A percentile compares a stretch with the other conserved stretches of the same genome.
Conservation (phyloP, 2,797 vertebrate species). For the Ceryle rudis region DNA sequence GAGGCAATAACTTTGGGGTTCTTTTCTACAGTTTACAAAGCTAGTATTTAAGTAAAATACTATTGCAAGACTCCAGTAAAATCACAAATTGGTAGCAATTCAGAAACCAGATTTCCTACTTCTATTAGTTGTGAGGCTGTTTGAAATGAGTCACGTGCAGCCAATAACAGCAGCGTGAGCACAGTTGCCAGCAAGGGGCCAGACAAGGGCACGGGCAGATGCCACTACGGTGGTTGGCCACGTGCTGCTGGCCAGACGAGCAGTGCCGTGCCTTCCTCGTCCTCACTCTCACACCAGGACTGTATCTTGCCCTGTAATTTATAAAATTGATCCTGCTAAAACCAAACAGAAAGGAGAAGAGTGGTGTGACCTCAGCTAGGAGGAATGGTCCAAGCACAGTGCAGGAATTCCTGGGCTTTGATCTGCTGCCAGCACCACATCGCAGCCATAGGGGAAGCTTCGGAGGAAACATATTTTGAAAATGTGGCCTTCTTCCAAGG, state of each 20-base stretch:
- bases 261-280: neutral
- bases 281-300: neutral
- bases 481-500: neutral
- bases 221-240: fast-evolving
- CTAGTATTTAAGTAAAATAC: neutral
- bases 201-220: neutral
- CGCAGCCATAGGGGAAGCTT: neutral
- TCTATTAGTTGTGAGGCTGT: neutral
- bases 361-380: neutral
- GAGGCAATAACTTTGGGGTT: neutral
- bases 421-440: fast-evolving
- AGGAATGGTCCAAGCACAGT: neutral
- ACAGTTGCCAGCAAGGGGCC: neutral
- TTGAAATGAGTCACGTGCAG: neutral
- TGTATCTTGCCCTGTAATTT: neutral
- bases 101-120: neutral
- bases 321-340: neutral
- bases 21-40: neutral
- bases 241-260: fast-evolving
- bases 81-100: neutral
- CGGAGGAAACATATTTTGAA: neutral
- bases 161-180: neutral
- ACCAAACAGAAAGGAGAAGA: neutral
- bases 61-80: neutral
- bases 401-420: neutral